Conservation (phyloP, 2,888 invertebrate genomes). For the Troides helena region DNA sequence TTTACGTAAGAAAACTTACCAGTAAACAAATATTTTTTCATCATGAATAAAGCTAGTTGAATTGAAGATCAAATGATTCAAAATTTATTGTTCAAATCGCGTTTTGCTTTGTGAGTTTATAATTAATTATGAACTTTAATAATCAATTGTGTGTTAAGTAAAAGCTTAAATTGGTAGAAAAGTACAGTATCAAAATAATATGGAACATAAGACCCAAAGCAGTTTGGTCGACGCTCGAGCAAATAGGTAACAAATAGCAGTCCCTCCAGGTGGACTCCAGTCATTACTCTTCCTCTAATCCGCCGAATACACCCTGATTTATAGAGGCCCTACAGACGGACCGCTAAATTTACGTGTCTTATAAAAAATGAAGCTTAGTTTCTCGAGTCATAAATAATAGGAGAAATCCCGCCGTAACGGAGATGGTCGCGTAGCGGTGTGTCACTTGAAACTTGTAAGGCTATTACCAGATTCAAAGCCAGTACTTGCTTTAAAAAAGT, state of each 20-base stretch:
- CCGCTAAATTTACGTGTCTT: conserved; percentile 75
- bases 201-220: conserved; percentile 37
- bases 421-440: conserved; percentile 45
- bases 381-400: conserved; percentile 71
- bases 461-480: conserved; percentile 9
- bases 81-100: too few relatives aligned
- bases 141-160: too few relatives aligned
- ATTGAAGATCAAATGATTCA: too few relatives aligned
- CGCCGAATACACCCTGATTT: conserved; percentile 76
- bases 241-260: conserved; percentile 71
- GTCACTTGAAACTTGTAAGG: conserved; percentile 10
- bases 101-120: too few relatives aligned
- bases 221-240: conserved; percentile 55
- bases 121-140: too few relatives aligned
- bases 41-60: too few relatives aligned
- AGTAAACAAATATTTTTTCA: too few relatives aligned
- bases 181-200: background rate
- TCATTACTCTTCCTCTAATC: conserved; percentile 79
- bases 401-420: conserved; percentile 56
- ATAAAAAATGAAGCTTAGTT: conserved; percentile 76
- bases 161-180: background rate
- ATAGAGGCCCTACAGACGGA: conserved; percentile 67
- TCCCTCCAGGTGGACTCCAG: conserved; percentile 76
- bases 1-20: background rate
- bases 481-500: background rate